Percentiles rank a stretch among this genome's conserved stretches.
These are phyloP conservation scores for Lasiommata megera DNA, from an alignment of 2,888 invertebrate genomes.

Conservation along the genomic window DNA sequence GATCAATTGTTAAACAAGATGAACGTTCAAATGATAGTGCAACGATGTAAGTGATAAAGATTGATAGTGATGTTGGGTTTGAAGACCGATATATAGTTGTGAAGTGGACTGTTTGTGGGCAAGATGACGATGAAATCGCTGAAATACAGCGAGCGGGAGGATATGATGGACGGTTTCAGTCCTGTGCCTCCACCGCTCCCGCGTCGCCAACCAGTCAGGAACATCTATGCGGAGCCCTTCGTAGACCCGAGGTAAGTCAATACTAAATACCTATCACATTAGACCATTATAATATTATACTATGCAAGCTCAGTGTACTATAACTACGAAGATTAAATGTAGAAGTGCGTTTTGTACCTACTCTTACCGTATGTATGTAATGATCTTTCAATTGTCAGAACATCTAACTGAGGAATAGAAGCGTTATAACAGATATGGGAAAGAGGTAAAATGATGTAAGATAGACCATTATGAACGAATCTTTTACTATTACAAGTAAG, in stretches of 20 bases:
- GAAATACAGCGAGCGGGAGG: constrained; percentile 78
- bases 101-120: constrained; percentile 60
- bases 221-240: constrained; percentile 85
- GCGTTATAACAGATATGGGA: too few species aligned
- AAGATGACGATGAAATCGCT: constrained; percentile 84
- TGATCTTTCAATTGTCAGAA: too few species aligned
- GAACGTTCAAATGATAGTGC: constrained; percentile 48
- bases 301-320: neutral
- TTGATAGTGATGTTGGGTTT: constrained; percentile 61
- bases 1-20: constrained; percentile 41
- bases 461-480: too few species aligned
- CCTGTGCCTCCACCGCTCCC: constrained; percentile 84
- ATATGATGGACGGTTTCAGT: constrained; percentile 79
- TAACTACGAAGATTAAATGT: too few species aligned
- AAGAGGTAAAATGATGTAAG: too few species aligned
- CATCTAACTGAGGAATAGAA: too few species aligned
- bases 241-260: constrained; percentile 80
- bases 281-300: too few species aligned
- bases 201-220: constrained; percentile 82
- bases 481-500: neutral
- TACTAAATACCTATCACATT: neutral
- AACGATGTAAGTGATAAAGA: constrained; percentile 68
- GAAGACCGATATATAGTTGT: constrained; percentile 54
- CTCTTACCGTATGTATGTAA: too few species aligned
- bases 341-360: too few species aligned